Base-by-base conservation (phyloP, 35 echinoderm and acorn worm species). In the Lytechinus pictus region DNA sequence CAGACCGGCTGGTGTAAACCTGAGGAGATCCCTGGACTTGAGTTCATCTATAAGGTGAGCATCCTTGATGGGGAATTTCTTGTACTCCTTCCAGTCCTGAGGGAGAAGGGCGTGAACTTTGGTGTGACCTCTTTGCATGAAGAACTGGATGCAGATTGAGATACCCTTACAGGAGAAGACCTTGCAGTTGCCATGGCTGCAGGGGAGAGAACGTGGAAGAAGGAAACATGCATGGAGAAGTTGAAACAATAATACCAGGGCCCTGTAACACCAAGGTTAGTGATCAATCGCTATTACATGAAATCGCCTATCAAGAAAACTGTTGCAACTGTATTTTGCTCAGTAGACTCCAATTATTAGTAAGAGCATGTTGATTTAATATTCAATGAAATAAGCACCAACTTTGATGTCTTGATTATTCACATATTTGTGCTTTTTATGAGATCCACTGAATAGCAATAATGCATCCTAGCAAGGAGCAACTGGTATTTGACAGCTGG, bases 121-220 rank as follows among this genome's bases (percentile, higher is more conserved):
- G 86, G 94, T 92, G 72, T 95, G 94, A 44, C 96, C 96, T 19
- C 60, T 88, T 8, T 94, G 54, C 92, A 95, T 95, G 92, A 97
- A 97, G 93, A 89, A 97, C 52, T 94, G 61, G 27, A 97, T 91
- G 54, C 96, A 97, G 51, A 97, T 27, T 3, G 96, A 95, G 19
- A 97, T 97, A 9, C 96, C 96, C 11, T 94, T 94, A 33, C 96
- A 97, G 10, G 96, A 97, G 56, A 95, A 97, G 11, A 94, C 16
- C 21, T 95, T 86, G 29, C 72, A 12, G 72, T 88, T 86, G 9
- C 96, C 96, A 94, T 97, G 96, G 29, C 96, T 97, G 16, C 66
- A 58, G 4, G 27, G 12, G 5, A 54, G 44, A 24, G 10, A 29
- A 29, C 8, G 4, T 88, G 44, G 29, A 4, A 54, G 33, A 51